These are phyloP conservation scores for Leptoclinus maculatus DNA, from an alignment of 2,797 vertebrate species.

Conservation along the genomic window DNA sequence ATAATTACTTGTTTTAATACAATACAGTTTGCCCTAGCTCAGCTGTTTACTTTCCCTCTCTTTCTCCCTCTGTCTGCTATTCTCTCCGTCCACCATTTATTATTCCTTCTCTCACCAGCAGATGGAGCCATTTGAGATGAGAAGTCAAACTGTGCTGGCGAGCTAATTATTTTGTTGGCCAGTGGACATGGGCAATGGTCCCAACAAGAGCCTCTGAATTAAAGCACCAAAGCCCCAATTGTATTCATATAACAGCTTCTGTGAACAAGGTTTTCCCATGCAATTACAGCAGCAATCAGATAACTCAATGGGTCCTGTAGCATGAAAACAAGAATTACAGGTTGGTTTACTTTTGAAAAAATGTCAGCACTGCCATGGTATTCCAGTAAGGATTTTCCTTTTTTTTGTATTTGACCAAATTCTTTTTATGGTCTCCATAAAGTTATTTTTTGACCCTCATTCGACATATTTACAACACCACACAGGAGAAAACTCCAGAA, in stretches of 20 bases:
- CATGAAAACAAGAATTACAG: conserved; percentile 1
- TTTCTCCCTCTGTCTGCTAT: not conserved
- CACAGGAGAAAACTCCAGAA: not conserved
- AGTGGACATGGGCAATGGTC: not conserved
- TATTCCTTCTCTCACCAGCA: conserved; percentile 43
- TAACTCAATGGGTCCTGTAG: not conserved
- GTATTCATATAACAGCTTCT: conserved; percentile 15
- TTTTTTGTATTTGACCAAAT: not conserved
- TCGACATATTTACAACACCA: not conserved
- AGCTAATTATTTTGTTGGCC: conserved; percentile 30
- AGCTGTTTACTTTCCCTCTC: not conserved
- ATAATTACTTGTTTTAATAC: not conserved
- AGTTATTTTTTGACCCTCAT: not conserved
- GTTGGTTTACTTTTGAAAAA: not conserved
- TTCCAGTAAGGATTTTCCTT: not conserved
- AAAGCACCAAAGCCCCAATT: conserved; percentile 20
- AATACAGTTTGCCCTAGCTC: not conserved
- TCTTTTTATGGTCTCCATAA: not conserved
- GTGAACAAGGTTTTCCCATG: conserved; percentile 13
- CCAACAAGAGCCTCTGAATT: conserved; percentile 10
- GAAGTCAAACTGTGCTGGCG: not conserved
- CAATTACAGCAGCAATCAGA: conserved; percentile 11
- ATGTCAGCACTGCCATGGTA: not conserved
- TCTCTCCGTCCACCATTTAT: not conserved
- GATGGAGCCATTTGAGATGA: conserved; percentile 55